Base-by-base conservation (phyloP, 2,797 vertebrate genomes). In the Catostomus latipinnis region DNA sequence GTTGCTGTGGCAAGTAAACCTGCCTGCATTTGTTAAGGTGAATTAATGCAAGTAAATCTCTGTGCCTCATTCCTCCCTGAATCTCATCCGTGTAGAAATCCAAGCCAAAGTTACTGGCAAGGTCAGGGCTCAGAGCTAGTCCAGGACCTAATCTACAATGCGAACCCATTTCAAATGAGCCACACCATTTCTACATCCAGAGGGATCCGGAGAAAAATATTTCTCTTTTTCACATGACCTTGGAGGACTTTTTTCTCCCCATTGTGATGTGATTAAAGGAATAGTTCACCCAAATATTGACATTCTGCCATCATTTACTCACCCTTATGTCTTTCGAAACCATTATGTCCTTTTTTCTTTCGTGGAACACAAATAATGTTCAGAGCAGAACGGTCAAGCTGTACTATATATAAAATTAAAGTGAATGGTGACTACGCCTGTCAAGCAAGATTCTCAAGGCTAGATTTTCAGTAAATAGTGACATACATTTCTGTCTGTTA, bases 91-190 rank as follows among this genome's bases (percentile, higher is more conserved):
- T 71, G 63, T 78, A 74, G 67, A 74, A 71, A 65, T 83, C 62
- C 7, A 34, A 53, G 74, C 18, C n/a, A 22, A 68, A 65, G 70
- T 62, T 86, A 69, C 63, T 49, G 46, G 71, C 82, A 82, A 86
- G 84, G 84, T 86, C 84, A 76, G 54, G 70, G 57, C 78, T 83
- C 77, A 56, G 53, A 80, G 70, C 67, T 63, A 54, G 61, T 71
- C 53, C 58, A 54, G n/a, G 54, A 43, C 22, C 48, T 82, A 82
- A 83, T 82, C 82, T 82, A 71, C 77, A 83, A 74, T 83, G 73
- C 73, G 56, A 45, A 66, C 43, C 78, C 73, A 81, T 83, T 85
- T 79, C 71, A 45, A 16, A 57, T 76, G 67, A 76, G 60, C 74
- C 13, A 14, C 6, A 14, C 14, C 13, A 1, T 57, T 61, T 63